Percentiles rank a stretch among this genome's conserved stretches.
Conservation (phyloP, 2,888 invertebrate species). For the Rhamphomyia laevipes region DNA sequence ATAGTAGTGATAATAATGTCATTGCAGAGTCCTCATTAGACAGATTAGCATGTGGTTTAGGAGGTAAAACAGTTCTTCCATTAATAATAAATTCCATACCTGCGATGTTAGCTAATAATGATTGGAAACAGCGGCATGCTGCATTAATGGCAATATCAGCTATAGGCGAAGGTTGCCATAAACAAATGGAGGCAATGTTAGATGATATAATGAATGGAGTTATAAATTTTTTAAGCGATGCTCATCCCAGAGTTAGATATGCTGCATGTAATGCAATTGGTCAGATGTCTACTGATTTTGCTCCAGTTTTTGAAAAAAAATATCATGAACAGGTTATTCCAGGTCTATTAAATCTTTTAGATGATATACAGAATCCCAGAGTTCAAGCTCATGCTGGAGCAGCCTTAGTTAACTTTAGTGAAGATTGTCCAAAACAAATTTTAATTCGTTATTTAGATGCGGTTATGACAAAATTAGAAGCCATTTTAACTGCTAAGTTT, state of each 20-base stretch:
- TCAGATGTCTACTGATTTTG: slow-evolving; percentile 98
- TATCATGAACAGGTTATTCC: slow-evolving; percentile 94
- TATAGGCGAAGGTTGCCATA: slow-evolving; percentile 96
- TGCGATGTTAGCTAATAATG: slow-evolving; percentile 67
- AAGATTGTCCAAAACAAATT: slow-evolving; percentile 94
- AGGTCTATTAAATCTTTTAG: slow-evolving; percentile 74
- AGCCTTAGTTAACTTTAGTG: slow-evolving; percentile 97
- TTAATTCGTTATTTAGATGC: slow-evolving; percentile 81
- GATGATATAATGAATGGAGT: slow-evolving; percentile 86
- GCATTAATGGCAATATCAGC: slow-evolving; percentile 98
- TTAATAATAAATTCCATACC: slow-evolving; percentile 78
- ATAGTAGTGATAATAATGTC: slow-evolving; percentile 88
- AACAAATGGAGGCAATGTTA: slow-evolving; percentile 95
- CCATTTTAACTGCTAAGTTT: slow-evolving; percentile 82
- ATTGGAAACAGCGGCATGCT: slow-evolving; percentile 88
- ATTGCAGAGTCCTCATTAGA: slow-evolving; percentile 95
- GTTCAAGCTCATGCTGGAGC: slow-evolving; percentile 81
- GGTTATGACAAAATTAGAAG: slow-evolving; percentile 83
- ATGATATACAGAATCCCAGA: slow-evolving; percentile 83
- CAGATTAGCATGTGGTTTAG: slow-evolving; percentile 92
- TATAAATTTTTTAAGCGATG: slow-evolving; percentile 71
- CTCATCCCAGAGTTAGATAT: slow-evolving; percentile 52
- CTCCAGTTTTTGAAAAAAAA: slow-evolving; percentile 92
- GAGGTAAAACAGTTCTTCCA: slow-evolving; percentile 81
- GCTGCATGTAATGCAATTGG: slow-evolving; percentile 98